Evolutionary conservation across 2,888 invertebrate species (phyloP).

Genomic region (Pandemis corylana): DNA sequence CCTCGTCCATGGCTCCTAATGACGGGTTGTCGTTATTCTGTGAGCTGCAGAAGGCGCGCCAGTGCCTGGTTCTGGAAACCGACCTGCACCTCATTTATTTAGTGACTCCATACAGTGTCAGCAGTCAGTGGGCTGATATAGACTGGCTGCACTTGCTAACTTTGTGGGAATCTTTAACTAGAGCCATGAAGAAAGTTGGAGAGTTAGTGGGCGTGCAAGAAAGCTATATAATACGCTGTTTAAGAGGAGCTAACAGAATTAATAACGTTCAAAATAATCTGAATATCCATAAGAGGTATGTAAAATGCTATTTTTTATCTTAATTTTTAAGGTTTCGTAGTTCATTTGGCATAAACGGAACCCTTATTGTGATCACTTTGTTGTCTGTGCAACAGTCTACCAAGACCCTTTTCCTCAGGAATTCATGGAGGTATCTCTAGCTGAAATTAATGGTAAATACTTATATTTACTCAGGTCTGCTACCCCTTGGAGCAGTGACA

Average conservation of each 20-base stretch:
- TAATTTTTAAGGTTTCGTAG: too few relatives aligned
- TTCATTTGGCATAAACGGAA: too few relatives aligned
- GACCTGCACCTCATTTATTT: slow-evolving; percentile 98
- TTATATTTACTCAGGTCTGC: too few relatives aligned
- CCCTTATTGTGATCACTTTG: too few relatives aligned
- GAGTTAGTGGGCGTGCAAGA: slow-evolving; percentile 95
- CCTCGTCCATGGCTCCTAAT: slow-evolving; percentile 97
- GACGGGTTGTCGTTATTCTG: slow-evolving; percentile 95
- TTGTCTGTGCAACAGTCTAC: too few relatives aligned
- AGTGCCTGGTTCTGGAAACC: slow-evolving; percentile 95
- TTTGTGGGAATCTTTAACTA: slow-evolving; percentile 92
- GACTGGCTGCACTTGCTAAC: slow-evolving; percentile 93
- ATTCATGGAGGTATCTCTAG: too few relatives aligned
- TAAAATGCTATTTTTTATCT: too few relatives aligned
- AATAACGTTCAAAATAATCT: slow-evolving; percentile 83
- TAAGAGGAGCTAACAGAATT: slow-evolving; percentile 87
- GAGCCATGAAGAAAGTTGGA: slow-evolving; percentile 93
- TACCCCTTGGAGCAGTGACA: too few relatives aligned
- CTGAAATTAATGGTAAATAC: too few relatives aligned
- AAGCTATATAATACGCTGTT: slow-evolving; percentile 91
- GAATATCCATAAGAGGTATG: slow-evolving; percentile 87
- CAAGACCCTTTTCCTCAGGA: too few relatives aligned
- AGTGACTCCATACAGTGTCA: slow-evolving; percentile 96
- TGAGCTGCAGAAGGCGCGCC: slow-evolving; percentile 95
- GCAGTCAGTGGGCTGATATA: slow-evolving; percentile 90